phyloP scores from a whole-genome alignment of 2,113 vertebrate species.

The Erpornis zantholeuca region DNA sequence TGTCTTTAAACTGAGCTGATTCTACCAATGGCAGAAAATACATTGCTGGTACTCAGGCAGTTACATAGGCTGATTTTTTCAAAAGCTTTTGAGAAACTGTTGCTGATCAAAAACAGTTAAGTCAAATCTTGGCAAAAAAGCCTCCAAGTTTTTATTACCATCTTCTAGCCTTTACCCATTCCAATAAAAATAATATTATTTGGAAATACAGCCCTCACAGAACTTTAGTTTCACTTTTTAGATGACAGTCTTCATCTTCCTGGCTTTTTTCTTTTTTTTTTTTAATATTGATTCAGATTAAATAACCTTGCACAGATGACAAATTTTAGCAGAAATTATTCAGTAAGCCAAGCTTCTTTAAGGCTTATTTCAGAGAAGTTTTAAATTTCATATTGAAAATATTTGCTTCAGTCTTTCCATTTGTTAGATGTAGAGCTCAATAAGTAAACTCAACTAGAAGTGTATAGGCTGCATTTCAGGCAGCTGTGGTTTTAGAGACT shows the following conservation, averaged over 20 bases:
- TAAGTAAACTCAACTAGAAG: slow-evolving; percentile 20
- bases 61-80: background rate
- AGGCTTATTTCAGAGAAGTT: slow-evolving; percentile 29
- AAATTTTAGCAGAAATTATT: slow-evolving; percentile 47
- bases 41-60: background rate
- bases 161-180: background rate
- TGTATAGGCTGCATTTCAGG: background rate
- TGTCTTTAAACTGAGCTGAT: background rate
- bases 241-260: slow-evolving; percentile 35
- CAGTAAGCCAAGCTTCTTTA: slow-evolving; percentile 54
- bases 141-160: background rate
- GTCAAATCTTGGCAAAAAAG: background rate
- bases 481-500: background rate
- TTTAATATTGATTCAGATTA: slow-evolving; percentile 22
- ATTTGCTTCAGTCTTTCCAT: slow-evolving; percentile 38
- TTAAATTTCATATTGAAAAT: slow-evolving; percentile 43
- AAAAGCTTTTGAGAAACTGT: background rate
- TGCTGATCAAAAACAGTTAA: background rate
- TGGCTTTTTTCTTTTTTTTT: background rate
- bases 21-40: background rate
- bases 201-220: background rate
- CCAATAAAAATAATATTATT: slow-evolving; percentile 40
- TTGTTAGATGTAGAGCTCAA: slow-evolving; percentile 7
- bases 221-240: slow-evolving; percentile 28
- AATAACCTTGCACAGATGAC: slow-evolving; percentile 2